Evolutionary conservation across 2,113 vertebrate genomes (phyloP).

Genomic region (Aviceda subcristata): DNA sequence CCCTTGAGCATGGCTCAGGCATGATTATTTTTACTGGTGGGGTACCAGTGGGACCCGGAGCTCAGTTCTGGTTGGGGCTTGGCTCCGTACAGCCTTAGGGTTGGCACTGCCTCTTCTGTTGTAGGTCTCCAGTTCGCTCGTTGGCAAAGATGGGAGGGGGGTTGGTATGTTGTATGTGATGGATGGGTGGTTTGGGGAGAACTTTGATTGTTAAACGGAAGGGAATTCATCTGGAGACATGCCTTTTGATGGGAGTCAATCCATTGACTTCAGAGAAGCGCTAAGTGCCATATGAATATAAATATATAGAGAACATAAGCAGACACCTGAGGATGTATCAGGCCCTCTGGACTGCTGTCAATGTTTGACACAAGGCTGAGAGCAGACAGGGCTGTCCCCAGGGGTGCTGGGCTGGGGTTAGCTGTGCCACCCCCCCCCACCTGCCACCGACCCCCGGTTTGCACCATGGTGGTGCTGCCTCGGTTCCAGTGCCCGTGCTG

Average conservation of each 20-base stretch:
- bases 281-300: not conserved
- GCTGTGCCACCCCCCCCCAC: not conserved
- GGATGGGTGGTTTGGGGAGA: not conserved
- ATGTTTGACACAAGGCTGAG: not conserved
- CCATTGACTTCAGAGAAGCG: not conserved
- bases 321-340: not conserved
- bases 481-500: not conserved
- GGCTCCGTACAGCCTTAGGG: rapidly evolving
- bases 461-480: not conserved
- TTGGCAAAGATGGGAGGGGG: not conserved
- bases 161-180: not conserved
- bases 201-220: not conserved
- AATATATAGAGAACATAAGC: not conserved
- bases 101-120: not conserved
- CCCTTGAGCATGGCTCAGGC: not conserved
- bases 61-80: not conserved
- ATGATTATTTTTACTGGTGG: not conserved
- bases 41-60: not conserved
- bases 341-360: not conserved
- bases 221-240: not conserved
- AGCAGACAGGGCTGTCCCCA: not conserved
- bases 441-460: too few species aligned
- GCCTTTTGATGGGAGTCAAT: not conserved
- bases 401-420: not conserved
- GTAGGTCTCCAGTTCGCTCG: not conserved